A percentile compares a stretch with the other conserved stretches of the same genome.
Conservation (phyloP, 1,140 invertebrate genomes). For the Drosophila seguyi region DNA sequence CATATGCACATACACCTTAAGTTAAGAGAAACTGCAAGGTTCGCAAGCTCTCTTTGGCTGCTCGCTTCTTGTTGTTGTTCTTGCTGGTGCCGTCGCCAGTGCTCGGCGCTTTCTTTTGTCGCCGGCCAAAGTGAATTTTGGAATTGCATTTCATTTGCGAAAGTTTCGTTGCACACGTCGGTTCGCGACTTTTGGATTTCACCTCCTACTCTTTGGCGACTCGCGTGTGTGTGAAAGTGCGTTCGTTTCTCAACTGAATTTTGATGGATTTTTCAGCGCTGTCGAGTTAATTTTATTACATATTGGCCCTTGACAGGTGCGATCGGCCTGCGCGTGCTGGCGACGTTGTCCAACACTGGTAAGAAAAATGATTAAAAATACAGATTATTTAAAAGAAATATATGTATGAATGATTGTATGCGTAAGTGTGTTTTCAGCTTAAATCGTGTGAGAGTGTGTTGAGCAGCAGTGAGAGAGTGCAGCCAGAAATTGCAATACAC, state of each 20-base stretch:
- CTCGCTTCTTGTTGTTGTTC: conserved; percentile 18
- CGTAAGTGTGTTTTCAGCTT: conserved; percentile 4
- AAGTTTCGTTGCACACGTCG: conserved; percentile 75
- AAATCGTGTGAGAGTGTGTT: conserved; percentile 16
- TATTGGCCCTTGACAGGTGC: conserved; percentile 52
- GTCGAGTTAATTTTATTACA: conserved; percentile 13
- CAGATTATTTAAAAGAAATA: conserved; percentile 49
- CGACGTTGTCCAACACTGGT: conserved; percentile 58
- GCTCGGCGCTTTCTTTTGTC: conserved; percentile 67
- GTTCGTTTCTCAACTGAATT: conserved; percentile 15
- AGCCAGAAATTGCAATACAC: conserved; percentile 78
- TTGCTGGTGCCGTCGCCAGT: conserved; percentile 6
- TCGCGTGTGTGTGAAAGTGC: conserved; percentile 11
- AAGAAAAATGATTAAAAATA: conserved; percentile 60
- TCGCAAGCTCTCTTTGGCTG: conserved; percentile 32
- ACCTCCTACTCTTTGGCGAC: conserved; percentile 3
- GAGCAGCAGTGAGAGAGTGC: conserved; percentile 35
- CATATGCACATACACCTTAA: conserved; percentile 1
- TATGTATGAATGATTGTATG: background rate
- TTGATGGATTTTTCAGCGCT: conserved; percentile 9
- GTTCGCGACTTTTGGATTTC: conserved; percentile 36
- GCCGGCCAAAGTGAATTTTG: conserved; percentile 29
- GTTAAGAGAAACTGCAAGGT: conserved; percentile 46
- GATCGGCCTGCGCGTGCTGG: conserved; percentile 30
- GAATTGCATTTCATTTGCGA: conserved; percentile 73